Evolutionary conservation across 2,113 vertebrate species (phyloP).

Genomic region (Vanacampus margaritifer): DNA sequence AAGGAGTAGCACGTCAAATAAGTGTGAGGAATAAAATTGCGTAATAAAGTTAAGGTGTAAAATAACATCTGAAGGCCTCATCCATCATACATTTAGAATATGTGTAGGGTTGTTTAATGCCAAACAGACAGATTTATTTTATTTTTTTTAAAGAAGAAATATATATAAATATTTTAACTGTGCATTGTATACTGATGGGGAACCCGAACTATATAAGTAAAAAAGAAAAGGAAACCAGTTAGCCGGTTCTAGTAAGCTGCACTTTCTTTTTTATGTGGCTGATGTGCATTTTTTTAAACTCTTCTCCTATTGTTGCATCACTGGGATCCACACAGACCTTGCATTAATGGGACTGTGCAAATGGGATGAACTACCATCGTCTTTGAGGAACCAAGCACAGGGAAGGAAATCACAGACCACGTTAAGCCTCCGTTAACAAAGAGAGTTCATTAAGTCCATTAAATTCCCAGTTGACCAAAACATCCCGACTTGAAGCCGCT

Average conservation of each 20-base stretch:
- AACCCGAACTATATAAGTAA: background rate
- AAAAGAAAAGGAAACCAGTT: background rate
- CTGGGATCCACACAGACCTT: slow-evolving; percentile 21
- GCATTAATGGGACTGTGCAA: slow-evolving; percentile 45
- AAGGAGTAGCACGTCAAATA: no score
- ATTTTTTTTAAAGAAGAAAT: no score
- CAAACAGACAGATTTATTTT: no score
- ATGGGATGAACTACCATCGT: slow-evolving; percentile 38
- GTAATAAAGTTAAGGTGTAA: no score
- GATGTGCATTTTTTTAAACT: background rate
- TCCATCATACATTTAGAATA: no score
- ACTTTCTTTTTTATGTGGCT: background rate
- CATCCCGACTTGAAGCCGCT: slow-evolving; percentile 32
- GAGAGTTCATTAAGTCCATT: slow-evolving; percentile 55
- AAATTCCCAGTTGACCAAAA: slow-evolving; percentile 49
- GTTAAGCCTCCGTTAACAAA: slow-evolving; percentile 53
- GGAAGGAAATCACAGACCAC: slow-evolving; percentile 48
- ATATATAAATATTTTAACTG: no score
- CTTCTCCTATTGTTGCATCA: slow-evolving; percentile 26
- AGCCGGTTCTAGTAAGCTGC: slow-evolving; percentile 24
- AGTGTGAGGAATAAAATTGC: no score
- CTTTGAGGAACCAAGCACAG: slow-evolving; percentile 28
- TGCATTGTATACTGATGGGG: background rate
- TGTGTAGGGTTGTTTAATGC: no score
- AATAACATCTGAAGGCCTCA: no score